These are phyloP conservation scores for Chrysotoxum bicinctum DNA, from an alignment of 2,888 invertebrate genomes.

Conservation along the genomic window DNA sequence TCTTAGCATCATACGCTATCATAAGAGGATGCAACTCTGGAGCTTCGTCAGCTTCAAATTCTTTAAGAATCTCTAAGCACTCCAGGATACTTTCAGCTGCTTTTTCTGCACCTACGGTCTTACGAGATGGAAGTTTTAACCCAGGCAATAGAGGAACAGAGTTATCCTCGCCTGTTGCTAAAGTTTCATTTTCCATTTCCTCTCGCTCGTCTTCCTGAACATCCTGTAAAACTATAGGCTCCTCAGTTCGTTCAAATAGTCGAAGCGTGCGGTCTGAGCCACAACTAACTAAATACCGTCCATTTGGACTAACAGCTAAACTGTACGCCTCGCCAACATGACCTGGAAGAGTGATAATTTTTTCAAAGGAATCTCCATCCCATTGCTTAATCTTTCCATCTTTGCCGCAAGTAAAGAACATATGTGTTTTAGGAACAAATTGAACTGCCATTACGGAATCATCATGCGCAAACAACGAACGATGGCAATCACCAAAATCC, in stretches of 20 bases:
- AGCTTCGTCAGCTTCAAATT: slow-evolving; percentile 82
- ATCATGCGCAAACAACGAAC: slow-evolving; percentile 97
- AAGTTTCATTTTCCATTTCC: slow-evolving; percentile 85
- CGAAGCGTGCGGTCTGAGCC: slow-evolving; percentile 95
- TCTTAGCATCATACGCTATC: slow-evolving; percentile 88
- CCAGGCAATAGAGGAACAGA: slow-evolving; percentile 88
- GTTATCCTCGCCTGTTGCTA: slow-evolving; percentile 89
- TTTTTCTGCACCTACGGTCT: slow-evolving; percentile 83
- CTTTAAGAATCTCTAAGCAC: slow-evolving; percentile 90
- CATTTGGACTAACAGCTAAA: slow-evolving; percentile 90
- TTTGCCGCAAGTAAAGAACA: slow-evolving; percentile 96
- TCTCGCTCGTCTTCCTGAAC: slow-evolving; percentile 93
- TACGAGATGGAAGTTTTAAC: slow-evolving; percentile 91
- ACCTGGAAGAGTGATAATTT: slow-evolving; percentile 93
- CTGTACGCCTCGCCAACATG: slow-evolving; percentile 91
- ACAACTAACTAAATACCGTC: slow-evolving; percentile 89
- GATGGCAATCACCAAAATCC: slow-evolving; percentile 99
- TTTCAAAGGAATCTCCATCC: slow-evolving; percentile 96
- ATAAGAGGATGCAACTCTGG: slow-evolving; percentile 89
- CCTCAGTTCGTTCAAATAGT: slow-evolving; percentile 92
- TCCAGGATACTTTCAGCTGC: slow-evolving; percentile 95
- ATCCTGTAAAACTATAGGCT: slow-evolving; percentile 96
- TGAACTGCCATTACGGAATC: slow-evolving; percentile 94
- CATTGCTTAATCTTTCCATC: slow-evolving; percentile 98
- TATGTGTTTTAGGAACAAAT: slow-evolving; percentile 95